Conservation (phyloP, 1,140 invertebrate genomes). For the Drosophila kurseongensis region DNA sequence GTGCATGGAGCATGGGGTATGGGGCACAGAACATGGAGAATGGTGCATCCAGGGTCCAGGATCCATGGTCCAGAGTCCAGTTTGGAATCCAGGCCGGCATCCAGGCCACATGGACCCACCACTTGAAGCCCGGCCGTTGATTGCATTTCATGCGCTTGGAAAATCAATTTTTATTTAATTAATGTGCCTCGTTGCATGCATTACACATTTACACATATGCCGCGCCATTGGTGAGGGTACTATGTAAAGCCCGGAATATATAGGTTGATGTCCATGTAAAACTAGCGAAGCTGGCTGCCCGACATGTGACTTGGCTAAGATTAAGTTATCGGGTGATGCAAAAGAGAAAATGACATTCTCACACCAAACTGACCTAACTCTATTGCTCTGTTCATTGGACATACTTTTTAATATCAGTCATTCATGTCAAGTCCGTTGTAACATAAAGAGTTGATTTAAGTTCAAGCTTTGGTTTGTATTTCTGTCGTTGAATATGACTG, state of each 20-base stretch:
- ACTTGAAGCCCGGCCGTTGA: constrained; percentile 74
- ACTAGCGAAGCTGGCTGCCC: background rate
- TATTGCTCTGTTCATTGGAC: background rate
- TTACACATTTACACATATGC: constrained; percentile 51
- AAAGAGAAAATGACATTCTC: background rate
- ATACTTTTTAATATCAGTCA: background rate
- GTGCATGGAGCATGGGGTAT: background rate
- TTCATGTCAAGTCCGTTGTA: background rate
- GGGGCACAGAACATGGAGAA: too few relatives aligned
- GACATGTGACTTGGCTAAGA: constrained; percentile 11
- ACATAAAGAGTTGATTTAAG: background rate
- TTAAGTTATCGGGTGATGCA: constrained; percentile 9
- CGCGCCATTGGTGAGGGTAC: background rate
- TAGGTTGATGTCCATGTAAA: constrained; percentile 7
- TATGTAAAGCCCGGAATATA: constrained; percentile 4
- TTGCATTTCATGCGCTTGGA: constrained; percentile 79
- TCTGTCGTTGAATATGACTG: background rate
- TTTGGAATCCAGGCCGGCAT: constrained; percentile 33
- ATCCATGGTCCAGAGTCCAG: background rate
- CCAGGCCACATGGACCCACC: constrained; percentile 58
- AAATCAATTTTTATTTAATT: constrained; percentile 83
- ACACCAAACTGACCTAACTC: background rate
- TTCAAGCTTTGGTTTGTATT: background rate
- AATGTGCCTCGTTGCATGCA: constrained; percentile 75
- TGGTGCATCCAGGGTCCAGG: background rate